phyloP scores from a whole-genome alignment of 2,888 invertebrate species.

The Pharmacophagus antenor region DNA sequence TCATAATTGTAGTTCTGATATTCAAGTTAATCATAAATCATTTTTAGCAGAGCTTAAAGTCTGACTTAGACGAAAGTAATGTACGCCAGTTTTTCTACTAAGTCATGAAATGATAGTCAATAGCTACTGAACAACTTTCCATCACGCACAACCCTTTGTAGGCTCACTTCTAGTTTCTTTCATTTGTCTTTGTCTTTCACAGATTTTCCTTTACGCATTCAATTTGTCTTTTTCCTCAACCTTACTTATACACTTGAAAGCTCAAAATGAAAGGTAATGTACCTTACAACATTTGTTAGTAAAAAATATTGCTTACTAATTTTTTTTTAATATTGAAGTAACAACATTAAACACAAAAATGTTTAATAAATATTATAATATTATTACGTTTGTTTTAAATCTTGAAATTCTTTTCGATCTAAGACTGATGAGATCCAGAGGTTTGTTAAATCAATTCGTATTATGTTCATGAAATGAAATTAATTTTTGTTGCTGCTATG shows the following conservation, averaged over 20 bases:
- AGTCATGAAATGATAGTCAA: constrained; percentile 32
- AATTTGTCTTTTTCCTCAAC: constrained; percentile 35
- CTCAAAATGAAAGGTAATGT: constrained; percentile 32
- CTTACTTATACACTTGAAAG: constrained; percentile 37
- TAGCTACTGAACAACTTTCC: constrained; percentile 34
- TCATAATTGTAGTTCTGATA: no score
- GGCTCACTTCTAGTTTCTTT: constrained; percentile 32
- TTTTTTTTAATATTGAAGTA: no score
- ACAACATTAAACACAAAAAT: no score
- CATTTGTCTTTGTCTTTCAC: constrained; percentile 40
- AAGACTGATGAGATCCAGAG: no score
- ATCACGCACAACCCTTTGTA: constrained; percentile 36
- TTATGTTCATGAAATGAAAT: no score
- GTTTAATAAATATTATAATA: no score
- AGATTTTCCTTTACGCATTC: constrained; percentile 38
- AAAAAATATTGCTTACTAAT: background rate
- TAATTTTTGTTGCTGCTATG: no score
- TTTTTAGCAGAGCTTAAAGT: no score
- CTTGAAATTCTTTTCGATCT: no score
- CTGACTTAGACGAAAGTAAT: background rate
- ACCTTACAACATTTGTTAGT: background rate
- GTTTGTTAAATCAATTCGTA: no score
- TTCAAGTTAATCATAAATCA: no score
- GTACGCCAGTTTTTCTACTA: constrained; percentile 19
- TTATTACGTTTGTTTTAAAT: no score